A percentile compares a stretch with the other conserved stretches of the same genome.
Evolutionary conservation across 35 echinoderm and acorn worm genomes (phyloP).

Genomic region (Patiria miniata): DNA sequence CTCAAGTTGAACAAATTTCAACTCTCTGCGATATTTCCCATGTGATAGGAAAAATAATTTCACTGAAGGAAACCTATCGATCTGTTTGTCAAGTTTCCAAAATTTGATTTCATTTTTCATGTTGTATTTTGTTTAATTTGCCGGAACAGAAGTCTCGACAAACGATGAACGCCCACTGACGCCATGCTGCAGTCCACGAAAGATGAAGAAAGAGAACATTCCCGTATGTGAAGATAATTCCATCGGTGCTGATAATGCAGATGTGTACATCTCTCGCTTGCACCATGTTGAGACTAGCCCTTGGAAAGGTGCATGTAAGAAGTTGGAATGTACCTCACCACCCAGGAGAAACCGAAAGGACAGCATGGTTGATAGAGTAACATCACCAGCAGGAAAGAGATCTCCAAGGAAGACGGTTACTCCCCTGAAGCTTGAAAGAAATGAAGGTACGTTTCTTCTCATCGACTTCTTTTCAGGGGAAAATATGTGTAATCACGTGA

Average conservation of each 20-base stretch:
- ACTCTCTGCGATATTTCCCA: no score
- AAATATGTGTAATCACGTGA: no score
- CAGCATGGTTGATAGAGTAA: neutral
- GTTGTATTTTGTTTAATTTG: no score
- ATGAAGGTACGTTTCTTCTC: neutral
- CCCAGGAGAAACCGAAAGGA: neutral
- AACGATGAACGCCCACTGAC: neutral
- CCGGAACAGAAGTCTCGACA: neutral
- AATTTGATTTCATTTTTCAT: neutral
- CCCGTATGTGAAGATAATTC: neutral
- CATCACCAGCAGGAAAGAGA: neutral
- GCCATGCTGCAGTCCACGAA: conserved; percentile 18
- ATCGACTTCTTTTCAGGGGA: no score
- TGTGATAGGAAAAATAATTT: no score
- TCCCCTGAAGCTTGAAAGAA: neutral
- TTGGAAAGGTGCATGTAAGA: neutral
- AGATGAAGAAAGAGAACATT: conserved; percentile 43
- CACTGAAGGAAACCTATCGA: neutral
- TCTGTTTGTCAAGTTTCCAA: neutral
- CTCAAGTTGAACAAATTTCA: no score
- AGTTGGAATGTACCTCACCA: neutral
- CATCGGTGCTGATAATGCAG: neutral
- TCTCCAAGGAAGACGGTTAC: neutral
- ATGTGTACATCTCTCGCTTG: neutral
- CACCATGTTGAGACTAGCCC: neutral